Evolutionary conservation across 1,140 invertebrate genomes (phyloP), one percentile per base, ranked within the genome.

Genomic region (Aphelinus certus): DNA sequence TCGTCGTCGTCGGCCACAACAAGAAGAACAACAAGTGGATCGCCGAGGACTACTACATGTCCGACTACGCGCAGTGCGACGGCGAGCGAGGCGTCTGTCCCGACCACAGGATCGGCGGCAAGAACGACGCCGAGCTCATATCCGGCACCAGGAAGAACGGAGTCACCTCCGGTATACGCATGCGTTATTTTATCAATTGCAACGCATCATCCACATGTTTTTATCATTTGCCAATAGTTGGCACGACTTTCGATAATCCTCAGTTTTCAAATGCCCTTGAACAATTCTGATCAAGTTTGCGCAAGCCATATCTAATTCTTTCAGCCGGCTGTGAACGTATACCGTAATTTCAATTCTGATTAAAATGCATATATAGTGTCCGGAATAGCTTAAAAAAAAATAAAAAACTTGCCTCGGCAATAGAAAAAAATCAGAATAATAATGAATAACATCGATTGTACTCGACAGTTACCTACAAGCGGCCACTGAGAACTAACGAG

Each of bases 21-120:
- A 90, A 89, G 43, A 91, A 88, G 49, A 90, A 87, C 6, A 90
- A 91, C 7, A 90, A 91, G 43, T 96, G 95, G 73, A 90, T 92
- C 48, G 95, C 94, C 3, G 91, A 93, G 6, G 96, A 97, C 86
- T 97, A 97, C 84, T 95, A 93, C 77, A 93, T 97, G 83, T 94
- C 94, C 0, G 93, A 94, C 61, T 89, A 92, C n/a, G 91, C 93
- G 4, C 95, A 96, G 81, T 95, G 94, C 80, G 93, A 95, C 81
- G 94, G 95, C 0, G 92, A 91, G 71, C 90, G 89, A 10, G 96
- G 96, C 0, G 95, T 96, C 3, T 97, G 96, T 81, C 95, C 95
- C 0, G 96, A 97, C 82, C 90, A 92, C 56, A 88, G 93, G 47
- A 88, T 97, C 1, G 94, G 95, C 0, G 95, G 95, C 0, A 90